A percentile compares a stretch with the other conserved stretches of the same genome.
Conservation (phyloP, 2,888 invertebrate species). For the Vanessa cardui region DNA sequence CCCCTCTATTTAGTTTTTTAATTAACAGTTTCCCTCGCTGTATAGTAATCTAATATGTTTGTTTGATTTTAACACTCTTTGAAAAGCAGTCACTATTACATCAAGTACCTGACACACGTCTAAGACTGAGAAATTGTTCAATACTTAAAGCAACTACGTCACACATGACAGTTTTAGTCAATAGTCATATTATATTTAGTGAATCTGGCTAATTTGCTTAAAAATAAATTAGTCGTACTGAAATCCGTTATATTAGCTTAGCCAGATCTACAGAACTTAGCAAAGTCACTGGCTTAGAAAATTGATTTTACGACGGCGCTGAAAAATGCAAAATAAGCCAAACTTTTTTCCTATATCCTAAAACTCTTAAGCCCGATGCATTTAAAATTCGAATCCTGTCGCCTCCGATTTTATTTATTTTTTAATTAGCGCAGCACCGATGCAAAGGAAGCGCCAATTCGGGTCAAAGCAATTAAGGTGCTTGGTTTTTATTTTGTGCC, state of each 20-base stretch:
- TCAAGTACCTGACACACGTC: no score
- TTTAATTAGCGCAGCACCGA: slow-evolving; percentile 56
- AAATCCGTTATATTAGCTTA: neutral
- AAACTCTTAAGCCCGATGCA: slow-evolving; percentile 17
- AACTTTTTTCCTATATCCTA: neutral
- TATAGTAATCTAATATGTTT: no score
- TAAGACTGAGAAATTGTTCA: no score
- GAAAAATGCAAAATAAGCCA: neutral
- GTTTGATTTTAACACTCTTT: no score
- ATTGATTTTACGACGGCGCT: slow-evolving; percentile 11
- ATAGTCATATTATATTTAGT: no score
- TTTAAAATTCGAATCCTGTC: slow-evolving; percentile 32
- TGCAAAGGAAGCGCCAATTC: slow-evolving; percentile 60
- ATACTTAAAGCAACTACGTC: no score
- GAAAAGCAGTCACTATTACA: no score
- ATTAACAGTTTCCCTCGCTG: no score
- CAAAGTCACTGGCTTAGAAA: slow-evolving; percentile 4
- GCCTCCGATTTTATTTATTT: slow-evolving; percentile 44
- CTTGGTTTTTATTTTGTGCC: slow-evolving; percentile 64
- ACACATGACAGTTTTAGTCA: no score
- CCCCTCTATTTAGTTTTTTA: no score
- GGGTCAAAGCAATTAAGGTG: slow-evolving; percentile 73
- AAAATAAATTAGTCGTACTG: no score
- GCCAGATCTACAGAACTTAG: neutral
- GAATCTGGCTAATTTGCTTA: no score